phyloP scores from a whole-genome alignment of 2,113 vertebrate species.

The Dissostichus mawsoni region DNA sequence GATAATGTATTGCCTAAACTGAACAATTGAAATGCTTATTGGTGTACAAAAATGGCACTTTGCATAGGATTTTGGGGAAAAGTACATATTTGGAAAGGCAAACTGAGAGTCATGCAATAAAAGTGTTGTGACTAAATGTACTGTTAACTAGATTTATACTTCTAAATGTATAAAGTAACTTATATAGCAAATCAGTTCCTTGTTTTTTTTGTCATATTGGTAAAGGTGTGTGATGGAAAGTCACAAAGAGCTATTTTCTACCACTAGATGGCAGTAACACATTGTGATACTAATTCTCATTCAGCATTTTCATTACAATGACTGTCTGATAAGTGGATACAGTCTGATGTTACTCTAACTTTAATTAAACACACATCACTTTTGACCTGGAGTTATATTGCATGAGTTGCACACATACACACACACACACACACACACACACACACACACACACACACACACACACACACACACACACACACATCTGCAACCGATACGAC shows the following conservation, averaged over 20 bases:
- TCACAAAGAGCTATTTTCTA: neutral
- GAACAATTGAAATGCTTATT: no score
- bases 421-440: conserved; percentile 21
- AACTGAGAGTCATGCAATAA: no score
- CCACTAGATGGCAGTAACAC: conserved; percentile 63
- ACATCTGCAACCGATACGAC: conserved; percentile 38
- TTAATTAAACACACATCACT: neutral
- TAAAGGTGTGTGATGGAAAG: neutral
- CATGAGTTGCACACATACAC: conserved; percentile 3
- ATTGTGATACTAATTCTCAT: neutral
- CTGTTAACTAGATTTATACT: neutral
- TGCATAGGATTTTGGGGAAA: no score
- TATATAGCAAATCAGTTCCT: neutral
- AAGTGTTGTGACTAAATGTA: no score
- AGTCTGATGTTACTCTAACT: neutral
- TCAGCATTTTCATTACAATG: neutral
- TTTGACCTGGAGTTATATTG: neutral
- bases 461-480: conserved; percentile 9
- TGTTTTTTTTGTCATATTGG: neutral
- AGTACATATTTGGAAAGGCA: no score
- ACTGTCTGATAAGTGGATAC: neutral
- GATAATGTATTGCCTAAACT: no score
- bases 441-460: conserved; percentile 21
- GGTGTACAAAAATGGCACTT: neutral
- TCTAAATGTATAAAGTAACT: no score